Conservation (phyloP, 2,113 vertebrate genomes). For the Thamnophis sirtalis region DNA sequence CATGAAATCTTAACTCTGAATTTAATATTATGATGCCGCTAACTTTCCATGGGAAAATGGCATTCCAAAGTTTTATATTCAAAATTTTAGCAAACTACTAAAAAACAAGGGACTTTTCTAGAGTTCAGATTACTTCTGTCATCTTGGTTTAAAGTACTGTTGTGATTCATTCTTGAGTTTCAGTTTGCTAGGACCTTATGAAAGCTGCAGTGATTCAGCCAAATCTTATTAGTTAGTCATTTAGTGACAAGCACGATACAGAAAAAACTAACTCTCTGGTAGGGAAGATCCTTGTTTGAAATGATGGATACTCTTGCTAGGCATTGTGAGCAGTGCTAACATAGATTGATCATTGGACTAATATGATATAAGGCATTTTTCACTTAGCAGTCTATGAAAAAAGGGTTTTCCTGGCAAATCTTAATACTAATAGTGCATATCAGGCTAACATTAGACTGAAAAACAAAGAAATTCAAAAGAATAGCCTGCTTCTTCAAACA, state of each 20-base stretch:
- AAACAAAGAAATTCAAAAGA: not conserved
- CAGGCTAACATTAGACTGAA: not conserved
- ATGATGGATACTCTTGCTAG: not conserved
- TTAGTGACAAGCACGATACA: not conserved
- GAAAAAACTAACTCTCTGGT: not conserved
- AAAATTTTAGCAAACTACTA: not conserved
- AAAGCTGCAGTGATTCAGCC: not conserved
- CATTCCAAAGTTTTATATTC: not conserved
- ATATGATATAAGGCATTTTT: not conserved
- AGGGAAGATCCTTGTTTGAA: not conserved
- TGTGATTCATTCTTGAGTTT: not conserved
- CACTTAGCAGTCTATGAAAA: not conserved
- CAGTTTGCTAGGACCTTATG: not conserved
- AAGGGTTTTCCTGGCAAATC: not conserved
- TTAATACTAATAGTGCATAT: not conserved
- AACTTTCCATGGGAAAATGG: slow-evolving; percentile 1
- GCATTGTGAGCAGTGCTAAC: not conserved
- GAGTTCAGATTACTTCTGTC: not conserved
- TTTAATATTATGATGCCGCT: not conserved
- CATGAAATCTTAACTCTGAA: not conserved
- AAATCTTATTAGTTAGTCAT: not conserved
- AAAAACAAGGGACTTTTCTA: not conserved
- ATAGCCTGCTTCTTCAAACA: not conserved
- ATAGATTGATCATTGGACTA: not conserved
- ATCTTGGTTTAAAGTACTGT: not conserved